Percentiles rank a stretch among this genome's conserved stretches.
These are phyloP conservation scores for Choloepus didactylus DNA, from an alignment of 2,797 vertebrate genomes.

Conservation along the genomic window DNA sequence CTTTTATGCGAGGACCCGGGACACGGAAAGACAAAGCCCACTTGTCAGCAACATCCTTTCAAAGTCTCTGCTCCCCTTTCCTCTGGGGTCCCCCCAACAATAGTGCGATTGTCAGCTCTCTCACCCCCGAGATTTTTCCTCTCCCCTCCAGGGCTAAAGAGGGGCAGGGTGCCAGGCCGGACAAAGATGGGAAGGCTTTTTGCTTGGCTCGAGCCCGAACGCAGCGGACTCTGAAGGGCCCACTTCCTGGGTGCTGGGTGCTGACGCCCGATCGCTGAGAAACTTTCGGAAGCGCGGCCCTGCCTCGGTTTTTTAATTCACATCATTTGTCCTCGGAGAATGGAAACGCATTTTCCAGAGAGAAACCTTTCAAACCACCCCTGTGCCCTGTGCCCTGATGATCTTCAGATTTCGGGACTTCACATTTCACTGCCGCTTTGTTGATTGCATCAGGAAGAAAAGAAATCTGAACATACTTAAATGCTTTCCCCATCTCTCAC, in stretches of 20 bases:
- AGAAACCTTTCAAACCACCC: conserved; percentile 67
- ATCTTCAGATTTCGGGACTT: conserved; percentile 60
- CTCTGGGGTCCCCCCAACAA: conserved; percentile 79
- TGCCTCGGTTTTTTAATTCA: conserved; percentile 65
- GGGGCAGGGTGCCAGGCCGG: conserved; percentile 72
- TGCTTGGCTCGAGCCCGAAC: conserved; percentile 64
- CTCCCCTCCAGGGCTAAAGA: conserved; percentile 73
- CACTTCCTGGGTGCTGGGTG: conserved; percentile 12
- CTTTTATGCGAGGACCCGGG: conserved; percentile 69
- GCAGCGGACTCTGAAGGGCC: conserved; percentile 53
- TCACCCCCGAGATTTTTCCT: neutral
- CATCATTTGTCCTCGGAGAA: conserved; percentile 68
- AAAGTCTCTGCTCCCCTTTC: conserved; percentile 62
- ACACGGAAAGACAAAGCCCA: conserved; percentile 80
- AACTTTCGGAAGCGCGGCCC: conserved; percentile 75
- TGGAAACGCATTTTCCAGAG: conserved; percentile 3
- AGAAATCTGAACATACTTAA: neutral
- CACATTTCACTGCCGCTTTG: neutral
- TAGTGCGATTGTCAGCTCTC: conserved; percentile 81
- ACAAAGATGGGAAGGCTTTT: conserved; percentile 50
- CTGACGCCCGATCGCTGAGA: conserved; percentile 69
- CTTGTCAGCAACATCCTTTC: conserved; percentile 83
- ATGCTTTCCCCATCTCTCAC: neutral
- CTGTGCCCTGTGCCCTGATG: conserved; percentile 60
- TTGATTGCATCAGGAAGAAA: neutral